Evolutionary conservation across 2,797 vertebrate species (phyloP).

Genomic region (Aeoliscus strigatus): DNA sequence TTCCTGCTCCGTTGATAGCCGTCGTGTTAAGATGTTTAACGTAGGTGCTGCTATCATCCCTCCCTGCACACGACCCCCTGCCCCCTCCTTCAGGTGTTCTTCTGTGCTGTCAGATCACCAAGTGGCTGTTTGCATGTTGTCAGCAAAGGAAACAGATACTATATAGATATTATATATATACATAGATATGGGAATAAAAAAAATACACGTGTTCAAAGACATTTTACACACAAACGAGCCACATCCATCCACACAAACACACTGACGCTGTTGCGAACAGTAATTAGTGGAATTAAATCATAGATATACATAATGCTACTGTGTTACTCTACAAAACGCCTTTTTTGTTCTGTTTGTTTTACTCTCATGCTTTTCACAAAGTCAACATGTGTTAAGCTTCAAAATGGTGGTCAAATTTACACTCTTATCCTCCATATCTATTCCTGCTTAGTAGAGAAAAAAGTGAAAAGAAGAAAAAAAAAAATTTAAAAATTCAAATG

Average conservation of each 20-base stretch:
- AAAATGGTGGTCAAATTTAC: slow-evolving; percentile 80
- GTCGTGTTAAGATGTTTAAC: too few species aligned
- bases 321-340: slow-evolving; percentile 82
- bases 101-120: slow-evolving; percentile 93
- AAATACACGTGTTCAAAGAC: slow-evolving; percentile 53
- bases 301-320: slow-evolving; percentile 84
- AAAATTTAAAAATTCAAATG: slow-evolving; percentile 41
- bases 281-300: slow-evolving; percentile 67
- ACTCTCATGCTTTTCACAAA: slow-evolving; percentile 51
- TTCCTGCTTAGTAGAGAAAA: slow-evolving; percentile 50
- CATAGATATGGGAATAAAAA: too few species aligned
- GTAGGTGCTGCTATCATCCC: slow-evolving; percentile 59
- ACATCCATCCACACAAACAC: slow-evolving; percentile 31
- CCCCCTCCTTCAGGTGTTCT: slow-evolving; percentile 72
- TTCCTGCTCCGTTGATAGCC: too few species aligned
- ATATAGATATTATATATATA: slow-evolving; percentile 77
- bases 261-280: slow-evolving; percentile 44
- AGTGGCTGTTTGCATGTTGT: slow-evolving; percentile 97
- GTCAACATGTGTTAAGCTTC: slow-evolving; percentile 78
- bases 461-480: slow-evolving; percentile 44
- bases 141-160: slow-evolving; percentile 80
- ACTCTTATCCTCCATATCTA: slow-evolving; percentile 80
- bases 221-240: slow-evolving; percentile 28
- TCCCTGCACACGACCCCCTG: slow-evolving; percentile 39
- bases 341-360: slow-evolving; percentile 72